Percentiles rank a stretch among this genome's conserved stretches.
phyloP scores from a whole-genome alignment of 2,113 vertebrate species.

The Eclectus roratus region DNA sequence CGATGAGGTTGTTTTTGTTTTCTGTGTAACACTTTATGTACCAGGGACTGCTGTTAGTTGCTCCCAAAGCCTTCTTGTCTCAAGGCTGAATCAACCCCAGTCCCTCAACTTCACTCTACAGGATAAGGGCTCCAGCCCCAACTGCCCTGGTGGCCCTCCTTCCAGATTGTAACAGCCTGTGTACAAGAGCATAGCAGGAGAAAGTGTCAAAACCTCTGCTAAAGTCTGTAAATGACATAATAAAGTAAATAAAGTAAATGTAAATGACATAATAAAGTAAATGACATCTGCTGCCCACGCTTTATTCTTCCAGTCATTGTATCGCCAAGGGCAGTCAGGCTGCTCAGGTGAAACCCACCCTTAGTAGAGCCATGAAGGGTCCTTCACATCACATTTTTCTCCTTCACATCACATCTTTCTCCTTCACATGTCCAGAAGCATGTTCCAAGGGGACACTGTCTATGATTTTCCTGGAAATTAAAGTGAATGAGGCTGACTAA shows the following conservation, averaged over 20 bases:
- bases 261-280: not conserved
- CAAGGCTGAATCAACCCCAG: not conserved
- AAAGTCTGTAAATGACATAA: not conserved
- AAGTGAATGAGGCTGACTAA: not conserved
- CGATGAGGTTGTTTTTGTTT: not conserved
- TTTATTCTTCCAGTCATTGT: not conserved
- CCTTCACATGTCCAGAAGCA: not conserved
- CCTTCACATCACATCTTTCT: not conserved
- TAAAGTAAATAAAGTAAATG: no score
- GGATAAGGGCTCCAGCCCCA: not conserved
- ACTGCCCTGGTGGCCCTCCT: not conserved
- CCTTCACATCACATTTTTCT: not conserved
- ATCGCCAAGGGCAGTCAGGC: not conserved
- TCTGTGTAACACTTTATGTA: rapidly evolving
- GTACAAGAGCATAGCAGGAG: not conserved
- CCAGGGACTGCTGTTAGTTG: not conserved
- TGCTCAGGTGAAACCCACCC: not conserved
- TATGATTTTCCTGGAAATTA: not conserved
- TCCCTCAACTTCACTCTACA: not conserved
- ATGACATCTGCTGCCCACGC: not conserved
- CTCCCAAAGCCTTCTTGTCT: not conserved
- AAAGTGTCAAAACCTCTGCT: not conserved
- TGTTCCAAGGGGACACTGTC: not conserved
- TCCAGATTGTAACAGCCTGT: not conserved
- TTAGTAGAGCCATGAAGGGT: not conserved